These are phyloP conservation scores for Loripinus fragilis DNA, from an alignment of 2,888 invertebrate genomes.

Conservation along the genomic window DNA sequence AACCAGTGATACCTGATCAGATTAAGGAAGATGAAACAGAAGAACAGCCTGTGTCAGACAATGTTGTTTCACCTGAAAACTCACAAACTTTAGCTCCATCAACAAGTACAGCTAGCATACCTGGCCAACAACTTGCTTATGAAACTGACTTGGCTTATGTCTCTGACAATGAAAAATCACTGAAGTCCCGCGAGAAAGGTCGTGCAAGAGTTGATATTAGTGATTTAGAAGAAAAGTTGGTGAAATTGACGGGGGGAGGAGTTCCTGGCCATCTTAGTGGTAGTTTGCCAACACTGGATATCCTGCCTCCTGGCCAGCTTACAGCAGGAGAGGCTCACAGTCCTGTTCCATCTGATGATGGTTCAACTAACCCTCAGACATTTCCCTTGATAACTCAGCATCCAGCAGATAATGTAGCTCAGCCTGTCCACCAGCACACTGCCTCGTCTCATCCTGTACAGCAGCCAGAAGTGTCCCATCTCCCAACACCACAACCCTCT, in stretches of 20 bases:
- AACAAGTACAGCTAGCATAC: slow-evolving; percentile 37
- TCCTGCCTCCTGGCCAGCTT: slow-evolving; percentile 17
- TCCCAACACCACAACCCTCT: slow-evolving; percentile 18
- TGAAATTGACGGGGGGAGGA: slow-evolving; percentile 61
- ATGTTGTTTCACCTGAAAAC: slow-evolving; percentile 58
- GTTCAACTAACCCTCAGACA: slow-evolving; percentile 22
- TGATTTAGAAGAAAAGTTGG: slow-evolving; percentile 74
- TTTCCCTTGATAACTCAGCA: slow-evolving; percentile 20
- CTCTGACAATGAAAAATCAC: slow-evolving; percentile 62
- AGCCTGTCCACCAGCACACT: slow-evolving; percentile 3
- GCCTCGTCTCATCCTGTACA: slow-evolving; percentile 22
- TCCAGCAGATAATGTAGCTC: neutral
- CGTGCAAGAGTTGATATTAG: slow-evolving; percentile 71
- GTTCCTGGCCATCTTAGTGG: slow-evolving; percentile 34
- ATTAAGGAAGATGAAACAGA: slow-evolving; percentile 74
- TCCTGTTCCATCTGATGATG: slow-evolving; percentile 56
- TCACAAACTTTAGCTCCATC: slow-evolving; percentile 47
- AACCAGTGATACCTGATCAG: slow-evolving; percentile 64
- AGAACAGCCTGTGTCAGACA: slow-evolving; percentile 44
- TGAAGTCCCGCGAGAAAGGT: slow-evolving; percentile 55
- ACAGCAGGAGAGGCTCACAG: slow-evolving; percentile 46
- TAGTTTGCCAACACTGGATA: slow-evolving; percentile 21
- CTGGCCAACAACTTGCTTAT: slow-evolving; percentile 26
- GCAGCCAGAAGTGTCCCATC: slow-evolving; percentile 29
- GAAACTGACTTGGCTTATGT: slow-evolving; percentile 54